phyloP scores from a whole-genome alignment of 2,888 invertebrate species.

The Alentia gelatinosa region DNA sequence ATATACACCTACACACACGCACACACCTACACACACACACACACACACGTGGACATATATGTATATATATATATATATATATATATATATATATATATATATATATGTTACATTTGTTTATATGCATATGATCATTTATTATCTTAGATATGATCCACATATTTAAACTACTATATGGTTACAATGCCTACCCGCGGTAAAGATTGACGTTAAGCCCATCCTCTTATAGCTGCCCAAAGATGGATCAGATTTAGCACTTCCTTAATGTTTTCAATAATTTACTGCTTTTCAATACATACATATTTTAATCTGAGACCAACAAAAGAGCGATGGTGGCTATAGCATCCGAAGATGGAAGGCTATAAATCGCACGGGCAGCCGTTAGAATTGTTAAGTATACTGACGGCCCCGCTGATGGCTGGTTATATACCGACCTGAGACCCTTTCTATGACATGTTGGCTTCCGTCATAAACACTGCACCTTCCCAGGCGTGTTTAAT shows the following conservation, averaged over 20 bases:
- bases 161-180: background rate
- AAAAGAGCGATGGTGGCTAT: background rate
- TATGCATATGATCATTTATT: background rate
- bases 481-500: background rate
- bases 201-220: background rate
- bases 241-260: too few relatives aligned
- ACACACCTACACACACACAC: too few relatives aligned
- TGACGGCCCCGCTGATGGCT: too few relatives aligned
- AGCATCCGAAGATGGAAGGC: background rate
- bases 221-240: too few relatives aligned
- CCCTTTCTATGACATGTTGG: background rate
- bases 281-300: background rate
- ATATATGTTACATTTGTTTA: background rate
- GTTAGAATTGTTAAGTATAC: background rate
- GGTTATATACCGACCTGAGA: background rate
- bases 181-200: background rate
- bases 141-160: background rate
- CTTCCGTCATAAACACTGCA: background rate
- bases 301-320: background rate
- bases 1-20: too few relatives aligned
- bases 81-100: too few relatives aligned
- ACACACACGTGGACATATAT: too few relatives aligned
- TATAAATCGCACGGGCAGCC: background rate
- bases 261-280: background rate
- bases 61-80: too few relatives aligned